These are phyloP conservation scores for Marasmarcha lunaedactyla DNA, from an alignment of 2,888 invertebrate species.

Conservation along the genomic window DNA sequence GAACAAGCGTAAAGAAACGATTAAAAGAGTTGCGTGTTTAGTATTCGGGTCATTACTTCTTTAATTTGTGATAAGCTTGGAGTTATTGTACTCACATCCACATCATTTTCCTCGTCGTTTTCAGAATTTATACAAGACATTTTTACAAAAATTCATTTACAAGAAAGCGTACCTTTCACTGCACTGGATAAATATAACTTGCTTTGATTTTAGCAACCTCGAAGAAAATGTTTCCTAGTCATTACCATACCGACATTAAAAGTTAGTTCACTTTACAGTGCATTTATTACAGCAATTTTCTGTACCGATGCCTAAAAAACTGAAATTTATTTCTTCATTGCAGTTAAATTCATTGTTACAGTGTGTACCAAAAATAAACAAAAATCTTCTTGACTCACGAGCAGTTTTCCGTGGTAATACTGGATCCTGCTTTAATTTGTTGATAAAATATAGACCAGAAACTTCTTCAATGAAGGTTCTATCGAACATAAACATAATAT, in stretches of 20 bases:
- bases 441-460: no score
- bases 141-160: background rate
- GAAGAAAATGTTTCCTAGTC: background rate
- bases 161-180: background rate
- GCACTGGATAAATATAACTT: background rate
- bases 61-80: constrained; percentile 13
- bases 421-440: no score
- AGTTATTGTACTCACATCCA: constrained; percentile 36
- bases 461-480: no score
- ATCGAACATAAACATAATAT: no score
- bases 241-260: background rate
- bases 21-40: constrained; percentile 48
- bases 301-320: no score
- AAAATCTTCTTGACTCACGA: no score
- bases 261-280: constrained; percentile 2
- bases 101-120: constrained; percentile 22
- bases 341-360: no score
- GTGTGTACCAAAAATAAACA: no score
- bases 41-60: constrained; percentile 16
- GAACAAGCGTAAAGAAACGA: constrained; percentile 59
- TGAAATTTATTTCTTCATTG: no score
- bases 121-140: background rate
- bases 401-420: no score
- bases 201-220: background rate
- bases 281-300: no score